A percentile compares a stretch with the other conserved stretches of the same genome.
These are phyloP conservation scores for Misgurnus anguillicaudatus DNA, from an alignment of 2,113 vertebrate genomes.

Conservation along the genomic window DNA sequence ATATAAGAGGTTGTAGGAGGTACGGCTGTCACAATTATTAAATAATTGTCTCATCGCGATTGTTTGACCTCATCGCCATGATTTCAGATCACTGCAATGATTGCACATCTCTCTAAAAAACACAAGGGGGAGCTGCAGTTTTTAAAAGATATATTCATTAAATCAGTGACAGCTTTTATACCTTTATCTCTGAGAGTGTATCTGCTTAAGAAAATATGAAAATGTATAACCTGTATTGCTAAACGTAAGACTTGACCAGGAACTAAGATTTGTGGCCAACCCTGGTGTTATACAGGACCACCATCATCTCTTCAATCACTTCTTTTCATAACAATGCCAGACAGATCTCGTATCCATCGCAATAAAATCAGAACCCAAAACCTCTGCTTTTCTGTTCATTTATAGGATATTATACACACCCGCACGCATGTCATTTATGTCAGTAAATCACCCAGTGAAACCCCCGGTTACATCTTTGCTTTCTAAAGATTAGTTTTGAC, in stretches of 20 bases:
- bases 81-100: too few relatives aligned
- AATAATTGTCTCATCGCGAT: too few relatives aligned
- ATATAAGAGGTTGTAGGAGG: too few relatives aligned
- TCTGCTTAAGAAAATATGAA: too few relatives aligned
- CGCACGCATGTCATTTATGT: background rate
- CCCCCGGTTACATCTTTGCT: conserved; percentile 5
- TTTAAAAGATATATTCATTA: too few relatives aligned
- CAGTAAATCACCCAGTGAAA: conserved; percentile 43
- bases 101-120: too few relatives aligned
- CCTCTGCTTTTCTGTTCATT: conserved; percentile 30
- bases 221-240: too few relatives aligned
- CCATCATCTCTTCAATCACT: conserved; percentile 26
- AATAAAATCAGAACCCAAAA: conserved; percentile 51
- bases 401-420: conserved; percentile 1
- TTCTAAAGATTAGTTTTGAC: conserved; percentile 20
- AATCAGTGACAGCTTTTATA: too few relatives aligned
- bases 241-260: background rate
- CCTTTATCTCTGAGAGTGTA: too few relatives aligned
- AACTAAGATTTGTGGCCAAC: background rate
- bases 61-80: too few relatives aligned
- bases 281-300: background rate
- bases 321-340: conserved; percentile 41
- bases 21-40: too few relatives aligned
- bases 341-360: conserved; percentile 56
- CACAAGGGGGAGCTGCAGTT: too few relatives aligned